These are phyloP conservation scores for Malacoctenus gilli DNA, from an alignment of 2,797 vertebrate species.

Conservation along the genomic window DNA sequence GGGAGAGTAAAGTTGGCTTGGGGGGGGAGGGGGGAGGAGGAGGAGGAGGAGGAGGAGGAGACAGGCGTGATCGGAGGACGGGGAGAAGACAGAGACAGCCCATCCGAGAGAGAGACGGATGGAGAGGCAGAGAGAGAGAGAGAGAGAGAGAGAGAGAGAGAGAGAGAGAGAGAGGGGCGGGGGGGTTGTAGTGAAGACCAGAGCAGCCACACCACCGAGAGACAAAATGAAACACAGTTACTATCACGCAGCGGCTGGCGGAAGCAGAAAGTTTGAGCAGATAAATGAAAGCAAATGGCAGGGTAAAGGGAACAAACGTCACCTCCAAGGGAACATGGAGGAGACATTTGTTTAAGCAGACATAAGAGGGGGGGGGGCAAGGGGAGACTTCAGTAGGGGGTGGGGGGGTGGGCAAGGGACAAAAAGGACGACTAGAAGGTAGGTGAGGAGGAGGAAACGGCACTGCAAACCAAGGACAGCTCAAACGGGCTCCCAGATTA, in stretches of 20 bases:
- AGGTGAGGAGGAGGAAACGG: conserved; percentile 59
- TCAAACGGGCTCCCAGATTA: too few species aligned
- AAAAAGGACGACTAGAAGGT: conserved; percentile 66
- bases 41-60: conserved; percentile 43
- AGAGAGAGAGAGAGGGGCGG: conserved; percentile 38
- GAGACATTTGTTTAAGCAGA: conserved; percentile 76
- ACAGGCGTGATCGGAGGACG: conserved; percentile 51
- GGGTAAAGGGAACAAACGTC: conserved; percentile 72
- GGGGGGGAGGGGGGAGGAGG: conserved; percentile 49
- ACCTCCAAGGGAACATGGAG: conserved; percentile 75
- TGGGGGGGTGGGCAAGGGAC: conserved; percentile 43
- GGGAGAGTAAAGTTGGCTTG: conserved; percentile 92
- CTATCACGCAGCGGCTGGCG: conserved; percentile 46
- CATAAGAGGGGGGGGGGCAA: conserved; percentile 60
- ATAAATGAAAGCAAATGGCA: conserved; percentile 69
- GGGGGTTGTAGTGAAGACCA: conserved; percentile 78
- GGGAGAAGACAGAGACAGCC: conserved; percentile 47
- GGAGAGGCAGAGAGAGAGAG: conserved; percentile 25
- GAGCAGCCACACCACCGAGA: conserved; percentile 77
- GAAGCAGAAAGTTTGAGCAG: conserved; percentile 64
- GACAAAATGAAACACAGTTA: conserved; percentile 80
- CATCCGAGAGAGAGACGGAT: conserved; percentile 60
- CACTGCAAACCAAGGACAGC: conserved; percentile 75
- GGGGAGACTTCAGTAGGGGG: conserved; percentile 57
- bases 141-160: conserved; percentile 39